phyloP scores from a whole-genome alignment of 2,113 vertebrate species.

The Donacobius atricapilla region DNA sequence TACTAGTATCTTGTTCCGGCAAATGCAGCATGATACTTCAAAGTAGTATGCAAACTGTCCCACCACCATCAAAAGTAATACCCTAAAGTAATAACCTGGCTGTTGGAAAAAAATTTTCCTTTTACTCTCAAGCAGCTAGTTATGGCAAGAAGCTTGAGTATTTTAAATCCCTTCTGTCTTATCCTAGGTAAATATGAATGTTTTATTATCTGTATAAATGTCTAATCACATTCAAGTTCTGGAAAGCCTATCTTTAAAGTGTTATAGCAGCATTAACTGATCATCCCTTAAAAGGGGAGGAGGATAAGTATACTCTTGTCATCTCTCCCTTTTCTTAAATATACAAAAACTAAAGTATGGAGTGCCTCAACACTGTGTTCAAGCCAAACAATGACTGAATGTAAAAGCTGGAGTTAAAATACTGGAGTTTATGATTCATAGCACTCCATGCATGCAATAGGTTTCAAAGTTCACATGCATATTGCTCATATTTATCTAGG shows the following conservation, averaged over 20 bases:
- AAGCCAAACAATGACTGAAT: neutral
- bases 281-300: conserved; percentile 14
- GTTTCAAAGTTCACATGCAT: neutral
- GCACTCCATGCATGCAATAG: neutral
- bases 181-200: neutral
- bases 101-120: neutral
- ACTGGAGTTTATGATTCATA: neutral
- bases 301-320: neutral
- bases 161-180: conserved; percentile 38
- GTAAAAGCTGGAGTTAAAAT: neutral
- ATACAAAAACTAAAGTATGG: neutral
- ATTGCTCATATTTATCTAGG: neutral
- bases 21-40: neutral
- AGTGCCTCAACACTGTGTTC: neutral
- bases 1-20: neutral
- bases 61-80: neutral
- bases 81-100: neutral
- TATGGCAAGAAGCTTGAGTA: neutral
- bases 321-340: conserved; percentile 12
- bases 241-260: conserved; percentile 32
- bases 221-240: conserved; percentile 6
- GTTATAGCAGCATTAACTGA: neutral
- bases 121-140: neutral
- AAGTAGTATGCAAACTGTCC: neutral
- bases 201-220: conserved; percentile 38